Base-by-base conservation (phyloP, 2,888 invertebrate genomes). In the Fissipunctia ypsillon region DNA sequence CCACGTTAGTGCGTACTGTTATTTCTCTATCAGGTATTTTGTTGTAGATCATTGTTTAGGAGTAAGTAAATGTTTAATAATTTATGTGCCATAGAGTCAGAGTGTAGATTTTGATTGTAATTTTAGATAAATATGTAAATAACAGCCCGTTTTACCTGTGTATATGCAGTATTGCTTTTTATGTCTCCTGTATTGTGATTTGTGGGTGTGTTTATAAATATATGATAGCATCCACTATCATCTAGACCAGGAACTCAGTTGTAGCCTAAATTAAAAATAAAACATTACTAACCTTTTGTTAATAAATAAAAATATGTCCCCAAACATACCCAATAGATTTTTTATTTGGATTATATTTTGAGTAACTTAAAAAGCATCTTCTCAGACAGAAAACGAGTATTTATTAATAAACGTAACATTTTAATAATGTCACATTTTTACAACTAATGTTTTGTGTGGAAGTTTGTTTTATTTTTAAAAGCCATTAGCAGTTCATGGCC, bases 1-100 rank as follows among this genome's bases (percentile, higher is more conserved):
- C 31, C 48, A 69, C 14, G 3, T 65, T 89, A 69, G 88, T 89
- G 86, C 86, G 84, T 83, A 87, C 88, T 25, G 83, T 90, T 68
- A 31, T 92, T 31, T 68, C 90, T 57, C 65, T 90, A 65, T 70
- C 90, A 90, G 91, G 92, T 92, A 90, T 84, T 83, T 83, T 71
- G 69, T 61, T 73, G 52, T 80, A 73, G 56, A 66, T 41, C 48
- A 60, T 75, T 66, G 48, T 71, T 38, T 60, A 3, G 28, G 28
- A 64, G 35, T 45, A n/a, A 43, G 38, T 64, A 48, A 43, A 38
- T 16, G 19, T 56, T 50, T 52, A 5, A 14, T 38, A 69, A 4
- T 64, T 12, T 43, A n/a, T 19, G 3, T 43, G 25, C 35, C 2
- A 7, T 16, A 48, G 19, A 64, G 28, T 41, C 5, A 56, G 9